Evolutionary conservation across 2,888 invertebrate species (phyloP).

Genomic region (Drepanosiphum platanoidis): DNA sequence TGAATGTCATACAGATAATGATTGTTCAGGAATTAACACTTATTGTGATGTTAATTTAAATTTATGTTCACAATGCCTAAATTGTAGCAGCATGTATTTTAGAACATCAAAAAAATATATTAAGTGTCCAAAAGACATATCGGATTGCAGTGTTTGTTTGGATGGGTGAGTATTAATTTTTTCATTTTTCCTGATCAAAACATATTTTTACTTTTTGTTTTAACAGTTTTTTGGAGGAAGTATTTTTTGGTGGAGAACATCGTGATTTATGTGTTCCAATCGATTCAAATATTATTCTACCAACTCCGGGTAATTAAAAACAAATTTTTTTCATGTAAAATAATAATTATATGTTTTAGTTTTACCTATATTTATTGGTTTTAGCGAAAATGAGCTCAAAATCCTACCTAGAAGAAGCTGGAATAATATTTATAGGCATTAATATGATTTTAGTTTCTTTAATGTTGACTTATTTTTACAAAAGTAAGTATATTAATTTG

Average conservation of each 20-base stretch:
- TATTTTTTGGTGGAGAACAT: slow-evolving; percentile 49
- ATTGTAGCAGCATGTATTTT: slow-evolving; percentile 49
- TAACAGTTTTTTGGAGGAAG: slow-evolving; percentile 36
- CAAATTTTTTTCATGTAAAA: neutral
- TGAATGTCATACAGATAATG: slow-evolving; percentile 41
- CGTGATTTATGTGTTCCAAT: slow-evolving; percentile 38
- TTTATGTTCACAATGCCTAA: slow-evolving; percentile 51
- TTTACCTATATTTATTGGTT: neutral
- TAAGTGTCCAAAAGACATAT: slow-evolving; percentile 35
- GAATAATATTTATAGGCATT: slow-evolving; percentile 12
- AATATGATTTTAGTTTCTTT: slow-evolving; percentile 24
- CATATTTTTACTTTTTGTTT: neutral
- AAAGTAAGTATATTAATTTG: slow-evolving; percentile 31
- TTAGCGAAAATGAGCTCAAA: slow-evolving; percentile 42
- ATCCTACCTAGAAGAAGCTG: slow-evolving; percentile 13
- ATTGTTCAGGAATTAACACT: slow-evolving; percentile 27
- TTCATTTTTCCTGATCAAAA: neutral
- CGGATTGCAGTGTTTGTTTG: slow-evolving; percentile 34
- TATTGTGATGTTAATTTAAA: slow-evolving; percentile 49
- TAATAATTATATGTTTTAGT: neutral
- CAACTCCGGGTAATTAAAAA: slow-evolving; percentile 40
- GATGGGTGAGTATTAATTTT: slow-evolving; percentile 31
- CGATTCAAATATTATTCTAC: slow-evolving; percentile 8
- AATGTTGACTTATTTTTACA: slow-evolving; percentile 40
- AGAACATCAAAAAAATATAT: slow-evolving; percentile 33